Conservation (phyloP, 2,888 invertebrate species). For the Sussaba pulchella region DNA sequence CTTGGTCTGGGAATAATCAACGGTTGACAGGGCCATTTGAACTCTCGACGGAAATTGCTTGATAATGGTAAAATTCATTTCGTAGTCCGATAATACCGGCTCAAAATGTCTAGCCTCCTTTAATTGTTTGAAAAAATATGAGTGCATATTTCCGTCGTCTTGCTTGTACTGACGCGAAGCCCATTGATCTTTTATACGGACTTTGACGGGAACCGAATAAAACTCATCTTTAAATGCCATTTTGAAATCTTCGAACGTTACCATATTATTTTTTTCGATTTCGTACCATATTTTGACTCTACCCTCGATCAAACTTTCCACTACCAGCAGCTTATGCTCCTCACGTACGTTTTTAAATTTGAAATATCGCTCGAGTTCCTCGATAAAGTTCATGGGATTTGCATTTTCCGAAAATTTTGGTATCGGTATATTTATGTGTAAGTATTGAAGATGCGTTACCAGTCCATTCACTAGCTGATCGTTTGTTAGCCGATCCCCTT, state of each 20-base stretch:
- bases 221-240: slow-evolving; percentile 43
- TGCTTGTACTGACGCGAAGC: slow-evolving; percentile 20
- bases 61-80: slow-evolving; percentile 59
- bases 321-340: neutral
- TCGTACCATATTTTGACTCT: slow-evolving; percentile 1
- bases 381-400: slow-evolving; percentile 6
- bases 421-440: slow-evolving; percentile 16
- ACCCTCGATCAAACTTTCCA: neutral
- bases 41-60: slow-evolving; percentile 54
- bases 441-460: slow-evolving; percentile 19
- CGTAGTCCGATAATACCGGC: slow-evolving; percentile 47
- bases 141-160: slow-evolving; percentile 47
- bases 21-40: slow-evolving; percentile 27
- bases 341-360: slow-evolving; percentile 1
- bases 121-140: slow-evolving; percentile 57
- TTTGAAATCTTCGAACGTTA: slow-evolving; percentile 36
- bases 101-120: slow-evolving; percentile 49
- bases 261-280: slow-evolving; percentile 2
- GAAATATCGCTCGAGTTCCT: slow-evolving; percentile 1
- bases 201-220: slow-evolving; percentile 53
- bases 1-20: slow-evolving; percentile 31
- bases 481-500: neutral
- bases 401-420: slow-evolving; percentile 28
- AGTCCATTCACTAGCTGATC: slow-evolving; percentile 33
- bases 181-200: slow-evolving; percentile 46